Base-by-base conservation (phyloP, 1,140 invertebrate genomes). In the Diplogasteroides magnus region DNA sequence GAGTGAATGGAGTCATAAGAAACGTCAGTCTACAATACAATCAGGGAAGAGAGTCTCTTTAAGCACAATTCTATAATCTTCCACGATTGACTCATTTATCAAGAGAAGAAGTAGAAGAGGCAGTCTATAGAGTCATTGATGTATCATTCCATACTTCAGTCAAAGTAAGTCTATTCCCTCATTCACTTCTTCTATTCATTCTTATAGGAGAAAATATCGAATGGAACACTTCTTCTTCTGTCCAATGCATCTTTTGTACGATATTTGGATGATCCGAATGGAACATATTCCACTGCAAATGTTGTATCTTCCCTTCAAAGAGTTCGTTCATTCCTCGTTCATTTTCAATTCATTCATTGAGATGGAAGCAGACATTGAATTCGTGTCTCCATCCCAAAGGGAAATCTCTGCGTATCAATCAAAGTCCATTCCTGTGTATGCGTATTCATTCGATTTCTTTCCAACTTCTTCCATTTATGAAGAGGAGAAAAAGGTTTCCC, bases 1-100 rank as follows among this genome's bases (percentile, higher is more conserved):
- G 2, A 62, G 76, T 6, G 80, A 82, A 64, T 82, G 80, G 80
- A 79, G 76, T 32, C 79, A 83, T 63, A 82, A 82, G 73, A 83
- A 83, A 68, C 74, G 81, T 80, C 64, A 70, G 57, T 23, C 31
- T 31, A 56, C 37, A 2, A 0, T 65, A 55, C 48, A 25, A 48
- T 69, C 23, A 19, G 31, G n/a, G 25, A 68, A 56, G 48, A 61
- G 11, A 27, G 26, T 32, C 27, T 57, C n/a, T 66, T 77, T 69
- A 59, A 79, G 78, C 78, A 13, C 69, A 77, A 62, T 82, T 78
- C 67, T 80, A 80, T 57, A 74, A 79, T n/a, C 77, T 79, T 62
- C 73, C 74, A 31, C 77, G 75, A 19, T 79, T 77, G 23, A 64
- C 77, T 57, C 80, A 78, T 59, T 48, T 79, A 15, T 76, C 59